A percentile compares a stretch with the other conserved stretches of the same genome.
phyloP scores from a whole-genome alignment of 2,113 vertebrate species.

The Fregata magnificens region DNA sequence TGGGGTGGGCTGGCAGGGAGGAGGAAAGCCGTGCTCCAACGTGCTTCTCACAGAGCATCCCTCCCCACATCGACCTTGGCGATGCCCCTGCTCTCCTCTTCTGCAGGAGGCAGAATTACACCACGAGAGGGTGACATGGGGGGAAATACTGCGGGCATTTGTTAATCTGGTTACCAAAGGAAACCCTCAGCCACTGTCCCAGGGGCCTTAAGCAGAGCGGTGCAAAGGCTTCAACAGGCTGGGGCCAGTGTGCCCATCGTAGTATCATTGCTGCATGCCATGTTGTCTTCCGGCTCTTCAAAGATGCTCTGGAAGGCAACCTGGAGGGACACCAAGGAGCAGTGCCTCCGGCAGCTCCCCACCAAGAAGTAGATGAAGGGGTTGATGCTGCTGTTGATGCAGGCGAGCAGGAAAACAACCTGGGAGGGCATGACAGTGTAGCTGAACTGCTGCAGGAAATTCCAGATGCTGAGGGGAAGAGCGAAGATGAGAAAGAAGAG shows the following conservation, averaged over 20 bases:
- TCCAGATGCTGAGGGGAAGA: not conserved
- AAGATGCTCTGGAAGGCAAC: not conserved
- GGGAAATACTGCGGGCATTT: not conserved
- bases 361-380: constrained; percentile 29
- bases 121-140: rapidly evolving
- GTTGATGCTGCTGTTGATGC: constrained; percentile 35
- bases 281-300: not conserved
- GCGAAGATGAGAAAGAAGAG: not conserved
- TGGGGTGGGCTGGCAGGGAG: not conserved
- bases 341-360: not conserved
- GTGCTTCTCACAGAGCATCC: rapidly evolving
- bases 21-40: not conserved
- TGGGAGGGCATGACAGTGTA: rapidly evolving
- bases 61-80: rapidly evolving
- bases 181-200: not conserved
- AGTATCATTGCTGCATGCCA: rapidly evolving
- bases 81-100: not conserved
- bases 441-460: not conserved
- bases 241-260: rapidly evolving
- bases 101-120: too few relatives aligned
- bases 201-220: not conserved
- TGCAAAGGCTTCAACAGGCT: not conserved
- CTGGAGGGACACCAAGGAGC: not conserved
- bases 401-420: not conserved
- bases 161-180: not conserved